phyloP scores from a whole-genome alignment of 2,888 invertebrate species.

The Scaeva pyrastri region DNA sequence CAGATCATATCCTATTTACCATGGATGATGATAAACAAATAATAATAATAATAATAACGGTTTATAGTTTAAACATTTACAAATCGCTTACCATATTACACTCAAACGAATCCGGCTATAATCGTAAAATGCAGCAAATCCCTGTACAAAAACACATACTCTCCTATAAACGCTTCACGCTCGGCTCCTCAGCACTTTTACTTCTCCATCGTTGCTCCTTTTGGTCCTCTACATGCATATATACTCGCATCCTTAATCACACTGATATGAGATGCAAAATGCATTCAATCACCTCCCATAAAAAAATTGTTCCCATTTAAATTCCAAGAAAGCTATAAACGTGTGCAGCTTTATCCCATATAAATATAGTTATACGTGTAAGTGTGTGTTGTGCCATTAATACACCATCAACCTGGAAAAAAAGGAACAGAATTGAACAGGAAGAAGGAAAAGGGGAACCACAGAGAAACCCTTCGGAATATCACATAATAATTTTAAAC shows the following conservation, averaged over 20 bases:
- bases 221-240: too few relatives aligned
- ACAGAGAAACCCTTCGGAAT: constrained; percentile 27
- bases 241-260: constrained; percentile 24
- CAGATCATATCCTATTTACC: background rate
- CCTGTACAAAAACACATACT: constrained; percentile 7
- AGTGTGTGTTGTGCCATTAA: constrained; percentile 18
- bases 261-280: constrained; percentile 59
- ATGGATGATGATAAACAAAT: constrained; percentile 17
- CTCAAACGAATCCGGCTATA: constrained; percentile 34
- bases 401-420: background rate
- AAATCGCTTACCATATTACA: constrained; percentile 63
- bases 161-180: constrained; percentile 31
- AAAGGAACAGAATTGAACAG: constrained; percentile 3
- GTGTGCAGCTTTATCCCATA: constrained; percentile 32
- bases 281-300: constrained; percentile 60
- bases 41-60: constrained; percentile 36
- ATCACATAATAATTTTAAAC: constrained; percentile 69
- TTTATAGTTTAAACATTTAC: constrained; percentile 41
- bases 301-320: constrained; percentile 55
- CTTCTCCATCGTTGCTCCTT: too few relatives aligned
- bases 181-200: background rate
- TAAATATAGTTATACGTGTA: background rate
- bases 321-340: constrained; percentile 67
- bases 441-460: constrained; percentile 1
- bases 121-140: constrained; percentile 72